Evolutionary conservation across 1,140 invertebrate species (phyloP).

Genomic region (Lineus longissimus): DNA sequence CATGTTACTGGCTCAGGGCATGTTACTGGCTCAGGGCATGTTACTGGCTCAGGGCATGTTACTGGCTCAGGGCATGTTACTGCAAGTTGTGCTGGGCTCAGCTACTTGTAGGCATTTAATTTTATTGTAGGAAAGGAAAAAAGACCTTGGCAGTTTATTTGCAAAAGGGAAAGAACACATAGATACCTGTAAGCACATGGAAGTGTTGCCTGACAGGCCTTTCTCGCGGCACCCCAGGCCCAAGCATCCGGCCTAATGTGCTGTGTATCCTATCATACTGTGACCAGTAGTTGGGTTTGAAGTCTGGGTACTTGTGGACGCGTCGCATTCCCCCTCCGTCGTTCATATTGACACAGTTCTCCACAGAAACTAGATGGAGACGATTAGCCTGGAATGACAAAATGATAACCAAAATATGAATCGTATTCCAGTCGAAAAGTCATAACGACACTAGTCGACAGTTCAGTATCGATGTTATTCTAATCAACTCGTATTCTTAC

Average conservation of each 20-base stretch:
- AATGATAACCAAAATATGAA: neutral
- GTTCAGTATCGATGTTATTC: neutral
- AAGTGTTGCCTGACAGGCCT: conserved; percentile 30
- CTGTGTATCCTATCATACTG: conserved; percentile 38
- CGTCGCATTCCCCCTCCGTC: conserved; percentile 28
- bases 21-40: too few species aligned
- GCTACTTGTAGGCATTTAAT: too few species aligned
- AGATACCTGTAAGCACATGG: conserved; percentile 36
- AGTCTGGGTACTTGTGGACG: conserved; percentile 17
- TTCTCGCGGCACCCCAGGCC: conserved; percentile 28
- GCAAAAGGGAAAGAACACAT: too few species aligned
- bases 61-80: too few species aligned
- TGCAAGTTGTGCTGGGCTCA: too few species aligned
- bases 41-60: too few species aligned
- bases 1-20: too few species aligned
- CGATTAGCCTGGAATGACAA: conserved; percentile 27
- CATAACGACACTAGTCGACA: neutral
- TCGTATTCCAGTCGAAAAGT: neutral
- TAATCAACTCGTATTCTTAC: neutral
- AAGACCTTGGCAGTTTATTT: too few species aligned
- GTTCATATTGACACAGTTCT: conserved; percentile 32
- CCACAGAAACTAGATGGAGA: conserved; percentile 28
- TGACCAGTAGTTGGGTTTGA: conserved; percentile 29
- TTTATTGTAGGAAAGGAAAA: too few species aligned
- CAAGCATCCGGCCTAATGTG: conserved; percentile 31